A percentile compares a stretch with the other conserved stretches of the same genome.
Evolutionary conservation across 2,797 vertebrate species (phyloP).

Genomic region (Anguilla megastoma): DNA sequence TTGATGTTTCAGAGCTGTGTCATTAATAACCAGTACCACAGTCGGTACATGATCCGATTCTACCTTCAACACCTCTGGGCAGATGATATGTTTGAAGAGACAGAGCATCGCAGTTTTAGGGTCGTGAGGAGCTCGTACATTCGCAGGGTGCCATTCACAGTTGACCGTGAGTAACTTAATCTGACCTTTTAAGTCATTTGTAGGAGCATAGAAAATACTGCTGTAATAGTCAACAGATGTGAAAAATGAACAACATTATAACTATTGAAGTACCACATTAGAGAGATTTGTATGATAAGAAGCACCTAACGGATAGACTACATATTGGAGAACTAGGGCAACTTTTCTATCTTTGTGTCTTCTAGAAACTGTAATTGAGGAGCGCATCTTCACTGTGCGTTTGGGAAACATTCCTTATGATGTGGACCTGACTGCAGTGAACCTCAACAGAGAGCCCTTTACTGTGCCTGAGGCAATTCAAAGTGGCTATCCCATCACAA

Average conservation of each 20-base stretch:
- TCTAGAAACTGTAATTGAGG: constrained; percentile 63
- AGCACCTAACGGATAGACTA: not conserved
- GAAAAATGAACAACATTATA: not conserved
- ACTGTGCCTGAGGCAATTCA: constrained; percentile 38
- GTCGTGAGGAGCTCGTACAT: not conserved
- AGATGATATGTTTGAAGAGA: constrained; percentile 7
- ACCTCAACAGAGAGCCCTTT: constrained; percentile 63
- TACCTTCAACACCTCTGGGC: constrained; percentile 17
- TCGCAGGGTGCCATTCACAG: constrained; percentile 10
- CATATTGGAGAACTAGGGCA: not conserved
- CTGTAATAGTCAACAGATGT: not conserved
- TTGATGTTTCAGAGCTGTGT: constrained; percentile 1
- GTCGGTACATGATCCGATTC: constrained; percentile 32
- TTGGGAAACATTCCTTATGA: constrained; percentile 71
- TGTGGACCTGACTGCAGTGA: constrained; percentile 62
- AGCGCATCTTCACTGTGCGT: constrained; percentile 65
- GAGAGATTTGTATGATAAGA: not conserved
- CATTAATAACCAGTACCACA: constrained; percentile 1
- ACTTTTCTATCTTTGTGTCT: not conserved
- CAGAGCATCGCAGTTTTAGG: constrained; percentile 4
- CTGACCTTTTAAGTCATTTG: not conserved
- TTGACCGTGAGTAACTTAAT: constrained; percentile 46
- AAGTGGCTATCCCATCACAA: constrained; percentile 49
- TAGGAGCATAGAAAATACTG: not conserved
- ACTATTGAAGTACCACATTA: not conserved